Percentiles rank a stretch among this genome's conserved stretches.
phyloP scores from a whole-genome alignment of 2,797 vertebrate genomes.

The Triplophysa bombifrons region DNA sequence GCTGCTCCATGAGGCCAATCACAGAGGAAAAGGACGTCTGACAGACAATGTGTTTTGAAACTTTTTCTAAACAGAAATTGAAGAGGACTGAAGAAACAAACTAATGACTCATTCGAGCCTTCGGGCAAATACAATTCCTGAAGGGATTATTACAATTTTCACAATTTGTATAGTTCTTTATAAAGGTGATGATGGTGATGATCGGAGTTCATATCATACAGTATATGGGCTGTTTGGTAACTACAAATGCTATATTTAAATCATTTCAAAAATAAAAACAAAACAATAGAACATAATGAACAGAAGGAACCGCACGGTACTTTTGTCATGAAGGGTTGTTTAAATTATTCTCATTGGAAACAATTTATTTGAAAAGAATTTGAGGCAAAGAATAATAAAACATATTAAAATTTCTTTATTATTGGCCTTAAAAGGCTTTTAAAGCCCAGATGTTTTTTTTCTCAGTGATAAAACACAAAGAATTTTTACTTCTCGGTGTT shows the following conservation, averaged over 20 bases:
- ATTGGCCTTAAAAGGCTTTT: neutral
- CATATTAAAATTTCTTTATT: neutral
- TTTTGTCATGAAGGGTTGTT: neutral
- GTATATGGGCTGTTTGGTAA: too few species aligned
- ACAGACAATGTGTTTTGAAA: conserved; percentile 8
- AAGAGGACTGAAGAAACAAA: neutral
- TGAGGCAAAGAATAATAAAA: neutral
- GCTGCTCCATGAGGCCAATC: conserved; percentile 28
- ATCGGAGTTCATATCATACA: too few species aligned
- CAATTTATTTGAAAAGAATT: neutral
- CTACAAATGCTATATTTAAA: too few species aligned
- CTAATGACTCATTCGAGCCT: neutral
- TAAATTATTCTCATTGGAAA: neutral
- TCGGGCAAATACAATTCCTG: neutral
- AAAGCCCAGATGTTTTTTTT: neutral
- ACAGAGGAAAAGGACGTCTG: conserved; percentile 2
- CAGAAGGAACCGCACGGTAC: too few species aligned
- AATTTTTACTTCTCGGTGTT: neutral
- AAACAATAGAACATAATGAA: too few species aligned
- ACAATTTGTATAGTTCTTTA: too few species aligned
- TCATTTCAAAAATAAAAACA: too few species aligned
- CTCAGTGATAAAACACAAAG: neutral
- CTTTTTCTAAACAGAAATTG: neutral
- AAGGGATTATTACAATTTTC: too few species aligned
- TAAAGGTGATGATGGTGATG: too few species aligned